These are phyloP conservation scores for Orchestes rusci DNA, from an alignment of 2,888 invertebrate genomes.

Conservation along the genomic window DNA sequence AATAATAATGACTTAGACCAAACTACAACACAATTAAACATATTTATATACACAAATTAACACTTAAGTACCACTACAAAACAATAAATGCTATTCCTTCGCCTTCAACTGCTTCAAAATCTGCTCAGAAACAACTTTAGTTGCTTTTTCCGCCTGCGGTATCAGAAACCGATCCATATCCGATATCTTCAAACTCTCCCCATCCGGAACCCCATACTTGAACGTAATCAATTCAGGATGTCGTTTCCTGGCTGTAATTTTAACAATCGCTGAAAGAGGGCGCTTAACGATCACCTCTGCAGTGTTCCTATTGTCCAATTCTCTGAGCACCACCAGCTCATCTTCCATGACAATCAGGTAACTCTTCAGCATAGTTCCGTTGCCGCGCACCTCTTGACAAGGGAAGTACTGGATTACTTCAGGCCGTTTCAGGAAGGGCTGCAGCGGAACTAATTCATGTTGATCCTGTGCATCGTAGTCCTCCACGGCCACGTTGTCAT, in stretches of 20 bases:
- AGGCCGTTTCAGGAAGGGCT: slow-evolving; percentile 72
- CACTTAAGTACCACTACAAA: too few relatives aligned
- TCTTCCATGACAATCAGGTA: slow-evolving; percentile 78
- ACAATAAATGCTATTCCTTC: too few relatives aligned
- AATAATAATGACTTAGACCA: too few relatives aligned
- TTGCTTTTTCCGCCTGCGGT: slow-evolving; percentile 85
- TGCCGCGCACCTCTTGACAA: slow-evolving; percentile 87
- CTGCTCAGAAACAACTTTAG: slow-evolving; percentile 82
- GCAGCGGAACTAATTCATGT: slow-evolving; percentile 74
- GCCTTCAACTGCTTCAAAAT: slow-evolving; percentile 60
- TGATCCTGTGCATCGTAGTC: slow-evolving; percentile 54
- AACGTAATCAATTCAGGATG: slow-evolving; percentile 96
- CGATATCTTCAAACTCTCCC: slow-evolving; percentile 69
- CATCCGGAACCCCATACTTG: slow-evolving; percentile 84
- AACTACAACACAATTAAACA: too few relatives aligned
- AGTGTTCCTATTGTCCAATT: slow-evolving; percentile 66
- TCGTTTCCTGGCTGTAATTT: slow-evolving; percentile 93
- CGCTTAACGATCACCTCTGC: slow-evolving; percentile 83
- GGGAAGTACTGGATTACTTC: slow-evolving; percentile 81
- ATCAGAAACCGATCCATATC: slow-evolving; percentile 91
- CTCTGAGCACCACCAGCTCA: slow-evolving; percentile 79
- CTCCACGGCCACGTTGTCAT: slow-evolving; percentile 52
- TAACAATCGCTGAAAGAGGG: slow-evolving; percentile 85
- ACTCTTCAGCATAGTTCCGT: slow-evolving; percentile 83
- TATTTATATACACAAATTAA: too few relatives aligned